A percentile compares a stretch with the other conserved stretches of the same genome.
phyloP scores from a whole-genome alignment of 2,113 vertebrate genomes.

The Thunnus thynnus region DNA sequence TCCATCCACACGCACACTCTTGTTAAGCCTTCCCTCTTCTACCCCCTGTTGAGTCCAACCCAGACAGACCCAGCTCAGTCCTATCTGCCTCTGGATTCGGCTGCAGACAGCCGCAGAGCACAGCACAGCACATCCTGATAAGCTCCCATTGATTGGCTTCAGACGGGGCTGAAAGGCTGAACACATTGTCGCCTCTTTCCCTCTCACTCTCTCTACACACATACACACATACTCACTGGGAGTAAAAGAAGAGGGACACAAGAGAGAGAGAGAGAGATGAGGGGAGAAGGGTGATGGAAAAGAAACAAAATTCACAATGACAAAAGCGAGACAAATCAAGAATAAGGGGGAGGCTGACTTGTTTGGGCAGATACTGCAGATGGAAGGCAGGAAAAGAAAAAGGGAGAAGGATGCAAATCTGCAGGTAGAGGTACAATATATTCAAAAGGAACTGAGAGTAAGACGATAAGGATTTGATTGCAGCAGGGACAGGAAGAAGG shows the following conservation, averaged over 20 bases:
- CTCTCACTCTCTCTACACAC: slow-evolving; percentile 7
- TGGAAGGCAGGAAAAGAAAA: slow-evolving; percentile 1
- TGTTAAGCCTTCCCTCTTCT: slow-evolving; percentile 57
- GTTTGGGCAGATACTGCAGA: slow-evolving; percentile 35
- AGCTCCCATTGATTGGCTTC: slow-evolving; percentile 76
- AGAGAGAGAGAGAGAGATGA: slow-evolving; percentile 10
- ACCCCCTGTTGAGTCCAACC: slow-evolving; percentile 58
- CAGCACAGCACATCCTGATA: slow-evolving; percentile 71
- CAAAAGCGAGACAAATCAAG: slow-evolving; percentile 58
- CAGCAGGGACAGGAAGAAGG: slow-evolving; percentile 12
- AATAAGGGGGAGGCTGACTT: slow-evolving; percentile 33
- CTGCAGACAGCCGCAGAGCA: slow-evolving; percentile 58
- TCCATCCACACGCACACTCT: slow-evolving; percentile 37
- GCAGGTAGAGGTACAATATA: slow-evolving; percentile 18
- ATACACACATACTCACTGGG: neutral
- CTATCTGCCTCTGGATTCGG: slow-evolving; percentile 64
- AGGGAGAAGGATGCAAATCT: slow-evolving; percentile 13
- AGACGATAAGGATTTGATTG: slow-evolving; percentile 13
- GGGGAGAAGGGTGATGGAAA: slow-evolving; percentile 46
- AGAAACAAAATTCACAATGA: slow-evolving; percentile 64
- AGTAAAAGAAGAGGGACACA: slow-evolving; percentile 11
- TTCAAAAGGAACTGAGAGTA: slow-evolving; percentile 30
- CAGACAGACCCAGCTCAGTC: slow-evolving; percentile 63
- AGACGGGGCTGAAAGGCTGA: slow-evolving; percentile 66
- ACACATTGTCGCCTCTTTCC: slow-evolving; percentile 56